phyloP scores from a whole-genome alignment of 2,113 vertebrate genomes.

The Pteronura brasiliensis region DNA sequence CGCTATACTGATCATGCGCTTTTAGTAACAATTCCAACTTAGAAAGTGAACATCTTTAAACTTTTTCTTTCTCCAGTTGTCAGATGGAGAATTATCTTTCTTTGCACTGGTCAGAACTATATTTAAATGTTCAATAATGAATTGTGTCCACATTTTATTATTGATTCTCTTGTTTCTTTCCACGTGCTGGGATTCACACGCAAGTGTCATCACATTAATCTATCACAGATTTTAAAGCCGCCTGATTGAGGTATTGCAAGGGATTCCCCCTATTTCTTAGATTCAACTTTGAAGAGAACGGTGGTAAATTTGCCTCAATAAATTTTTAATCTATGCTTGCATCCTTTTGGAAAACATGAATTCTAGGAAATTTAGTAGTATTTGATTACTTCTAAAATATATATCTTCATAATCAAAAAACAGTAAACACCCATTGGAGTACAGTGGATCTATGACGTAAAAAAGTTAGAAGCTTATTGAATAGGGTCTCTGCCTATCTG shows the following conservation, averaged over 20 bases:
- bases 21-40: constrained; percentile 22
- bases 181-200: neutral
- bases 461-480: neutral
- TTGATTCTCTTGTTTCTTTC: neutral
- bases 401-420: constrained; percentile 3
- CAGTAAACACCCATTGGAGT: neutral
- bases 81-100: neutral
- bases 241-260: neutral
- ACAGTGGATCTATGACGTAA: neutral
- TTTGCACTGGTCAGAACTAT: neutral
- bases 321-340: constrained; percentile 22
- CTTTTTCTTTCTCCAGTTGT: neutral
- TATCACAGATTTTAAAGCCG: constrained; percentile 18
- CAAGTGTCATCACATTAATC: neutral
- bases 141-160: constrained; percentile 28
- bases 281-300: neutral
- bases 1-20: neutral
- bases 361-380: constrained; percentile 16
- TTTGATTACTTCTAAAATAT: constrained; percentile 41
- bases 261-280: neutral
- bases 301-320: neutral
- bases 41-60: constrained; percentile 23
- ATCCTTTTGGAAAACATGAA: constrained; percentile 18
- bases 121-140: constrained; percentile 35
- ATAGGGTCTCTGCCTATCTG: neutral